Evolutionary conservation across 2,113 vertebrate species (phyloP), one percentile per base, ranked within the genome.

Genomic region (Ifrita kowaldi): DNA sequence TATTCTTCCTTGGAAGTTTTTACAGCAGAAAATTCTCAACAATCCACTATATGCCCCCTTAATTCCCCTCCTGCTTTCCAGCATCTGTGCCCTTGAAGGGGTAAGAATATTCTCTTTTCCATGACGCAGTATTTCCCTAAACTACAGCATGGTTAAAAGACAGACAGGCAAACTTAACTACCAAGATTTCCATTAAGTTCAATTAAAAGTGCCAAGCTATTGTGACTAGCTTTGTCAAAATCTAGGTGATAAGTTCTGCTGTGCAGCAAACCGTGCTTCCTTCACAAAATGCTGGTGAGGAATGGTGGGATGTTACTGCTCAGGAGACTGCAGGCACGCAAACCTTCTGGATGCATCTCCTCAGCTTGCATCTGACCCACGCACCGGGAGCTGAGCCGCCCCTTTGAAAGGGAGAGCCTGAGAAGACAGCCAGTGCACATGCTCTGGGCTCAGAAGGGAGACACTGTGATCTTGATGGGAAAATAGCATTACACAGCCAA

Each of bases 181-280:
- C 76, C 3, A 2, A 88, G n/a, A 93, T 95, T 96, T 93, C 76
- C 44, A 92, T 81, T 17, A 88, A 93, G 52, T 65, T 90, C 50
- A 87, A 91, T 96, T 89, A 89, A 82, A 90, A 76, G 37, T 60
- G 79, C 91, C 76, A 87, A 78, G 69, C 62, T 95, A 64, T 94
- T 86, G 69, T 89, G 90, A 97, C 85, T 93, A 73, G 60, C 46
- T 81, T 87, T 96, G 93, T 95, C 80, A 90, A 84, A 92, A 81
- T 28, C 64, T 76, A 49, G 23, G 42, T 92, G 95, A 81, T 49
- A n/a, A 90, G 60, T 57, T 92, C 87, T 74, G 68, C 17, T 52
- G 19, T 60, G 73, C 89, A 75, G 83, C 44, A 92, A 75, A 91
- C 52, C 0, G 2, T 76, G 73, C 64, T 41, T 20, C n/a, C 42